Base-by-base conservation (phyloP, 2,797 vertebrate species). In the Todus mexicanus region DNA sequence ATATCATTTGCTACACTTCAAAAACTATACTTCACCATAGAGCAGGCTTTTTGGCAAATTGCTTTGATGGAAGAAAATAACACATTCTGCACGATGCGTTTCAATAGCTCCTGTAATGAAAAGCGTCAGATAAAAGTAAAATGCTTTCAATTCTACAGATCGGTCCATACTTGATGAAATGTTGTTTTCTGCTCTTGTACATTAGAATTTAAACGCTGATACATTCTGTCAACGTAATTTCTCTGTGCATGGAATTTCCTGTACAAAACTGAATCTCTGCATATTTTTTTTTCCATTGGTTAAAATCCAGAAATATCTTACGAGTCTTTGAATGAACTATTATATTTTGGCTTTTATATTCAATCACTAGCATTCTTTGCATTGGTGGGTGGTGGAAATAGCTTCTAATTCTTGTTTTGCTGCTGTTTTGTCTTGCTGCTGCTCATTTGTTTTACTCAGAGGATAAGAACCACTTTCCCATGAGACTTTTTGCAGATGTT, bases 41-140 rank as follows among this genome's bases (percentile, higher is more conserved):
- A 89, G 78, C 18, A 90, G 82, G 84, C 78, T 95, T 94, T 94
- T 79, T 92, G 89, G 72, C 57, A 95, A 91, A 94, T 93, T 90
- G 87, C 82, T 92, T 83, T 94, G 63, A 66, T 85, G 65, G 56
- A 60, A 75, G 90, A 87, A 96, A 94, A 89, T 71, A 93, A 89
- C 84, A 66, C 42, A 74, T 95, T 84, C 86, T 90, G 65, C 81
- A 37, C 5, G 18, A 71, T 80, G 82, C 2, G 2, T 91, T 94
- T 95, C 82, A 89, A 65, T 93, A 89, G 92, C 75, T 85, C 83
- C 53, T 90, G 48, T 87, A 87, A 94, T 80, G 72, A 91, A 89
- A 95, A 89, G 50, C 70, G 74, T 77, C 78, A 89, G 81, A 87
- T 83, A 79, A 88, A 92, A 95, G 65, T 59, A 70, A 84, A 81